Evolutionary conservation across 2,113 vertebrate species (phyloP).

Genomic region (Tenrec ecaudatus): DNA sequence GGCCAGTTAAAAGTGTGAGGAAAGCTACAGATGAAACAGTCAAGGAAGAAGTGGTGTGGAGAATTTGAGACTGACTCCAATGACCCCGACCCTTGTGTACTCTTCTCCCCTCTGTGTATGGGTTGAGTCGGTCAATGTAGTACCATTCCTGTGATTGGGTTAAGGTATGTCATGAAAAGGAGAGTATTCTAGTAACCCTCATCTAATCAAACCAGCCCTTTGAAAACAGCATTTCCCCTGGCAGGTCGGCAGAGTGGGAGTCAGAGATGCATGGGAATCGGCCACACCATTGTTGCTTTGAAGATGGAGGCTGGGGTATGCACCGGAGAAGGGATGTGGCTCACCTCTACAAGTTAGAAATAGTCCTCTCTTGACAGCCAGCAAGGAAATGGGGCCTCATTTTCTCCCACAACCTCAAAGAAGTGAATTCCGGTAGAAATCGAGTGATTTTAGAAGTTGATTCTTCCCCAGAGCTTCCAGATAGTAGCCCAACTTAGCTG

Average conservation of each 20-base stretch:
- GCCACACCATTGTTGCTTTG: background rate
- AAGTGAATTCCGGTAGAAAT: background rate
- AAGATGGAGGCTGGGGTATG: background rate
- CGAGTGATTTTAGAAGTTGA: background rate
- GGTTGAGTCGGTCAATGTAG: no score
- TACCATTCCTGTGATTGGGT: no score
- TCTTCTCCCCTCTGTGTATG: background rate
- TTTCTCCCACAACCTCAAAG: background rate
- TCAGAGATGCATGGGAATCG: background rate
- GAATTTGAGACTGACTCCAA: background rate
- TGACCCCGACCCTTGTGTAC: background rate
- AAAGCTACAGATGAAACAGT: background rate
- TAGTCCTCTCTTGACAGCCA: background rate
- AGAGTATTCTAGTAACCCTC: background rate
- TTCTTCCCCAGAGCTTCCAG: background rate
- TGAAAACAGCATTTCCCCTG: background rate
- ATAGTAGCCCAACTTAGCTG: background rate
- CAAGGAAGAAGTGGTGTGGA: background rate
- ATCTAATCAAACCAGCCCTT: background rate
- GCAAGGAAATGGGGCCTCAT: background rate
- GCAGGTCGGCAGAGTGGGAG: background rate
- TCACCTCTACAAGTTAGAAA: background rate
- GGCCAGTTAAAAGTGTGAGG: background rate
- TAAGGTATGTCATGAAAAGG: background rate
- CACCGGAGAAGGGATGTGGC: background rate